phyloP scores from a whole-genome alignment of 2,797 vertebrate species.

The Antrozous pallidus region DNA sequence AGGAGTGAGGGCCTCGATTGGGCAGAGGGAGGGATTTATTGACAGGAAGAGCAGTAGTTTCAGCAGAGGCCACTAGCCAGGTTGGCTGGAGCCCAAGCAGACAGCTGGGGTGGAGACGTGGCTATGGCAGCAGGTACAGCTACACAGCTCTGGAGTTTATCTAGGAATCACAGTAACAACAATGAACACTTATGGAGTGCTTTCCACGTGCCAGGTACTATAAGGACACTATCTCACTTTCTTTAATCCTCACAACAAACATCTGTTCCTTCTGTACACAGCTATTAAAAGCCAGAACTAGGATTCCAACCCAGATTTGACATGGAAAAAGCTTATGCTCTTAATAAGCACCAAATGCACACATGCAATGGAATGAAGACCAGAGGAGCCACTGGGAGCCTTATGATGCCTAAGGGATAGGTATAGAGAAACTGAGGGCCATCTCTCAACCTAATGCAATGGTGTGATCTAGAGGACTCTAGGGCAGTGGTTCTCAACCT shows the following conservation, averaged over 20 bases:
- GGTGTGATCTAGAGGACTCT: neutral
- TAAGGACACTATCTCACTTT: neutral
- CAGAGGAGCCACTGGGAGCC: neutral
- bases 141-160: slow-evolving; percentile 28
- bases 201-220: neutral
- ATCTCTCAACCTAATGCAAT: neutral
- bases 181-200: neutral
- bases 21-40: neutral
- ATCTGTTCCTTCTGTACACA: neutral
- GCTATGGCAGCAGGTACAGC: slow-evolving; percentile 31
- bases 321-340: neutral
- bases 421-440: neutral
- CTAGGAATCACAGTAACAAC: slow-evolving; percentile 36
- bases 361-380: neutral
- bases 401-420: neutral
- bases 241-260: neutral
- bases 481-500: too few species aligned
- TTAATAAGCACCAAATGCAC: neutral
- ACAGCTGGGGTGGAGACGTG: slow-evolving; percentile 58
- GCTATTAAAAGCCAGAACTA: neutral
- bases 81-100: slow-evolving; percentile 54
- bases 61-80: slow-evolving; percentile 14
- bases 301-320: neutral
- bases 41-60: slow-evolving; percentile 35
- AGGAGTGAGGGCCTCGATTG: neutral